Conservation (phyloP, 2,113 vertebrate species). For the Apodemus sylvaticus region DNA sequence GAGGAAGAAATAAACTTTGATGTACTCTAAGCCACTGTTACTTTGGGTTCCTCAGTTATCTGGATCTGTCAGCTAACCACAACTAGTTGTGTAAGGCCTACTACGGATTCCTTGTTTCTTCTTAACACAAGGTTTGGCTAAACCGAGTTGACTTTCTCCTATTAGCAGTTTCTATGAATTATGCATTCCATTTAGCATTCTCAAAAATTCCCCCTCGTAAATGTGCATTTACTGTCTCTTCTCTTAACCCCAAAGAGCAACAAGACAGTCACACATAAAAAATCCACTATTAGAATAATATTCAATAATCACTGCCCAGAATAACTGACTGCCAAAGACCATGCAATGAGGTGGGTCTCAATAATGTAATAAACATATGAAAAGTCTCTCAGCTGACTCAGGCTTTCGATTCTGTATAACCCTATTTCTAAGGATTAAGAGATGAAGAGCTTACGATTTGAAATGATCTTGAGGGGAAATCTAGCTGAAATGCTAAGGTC, state of each 20-base stretch:
- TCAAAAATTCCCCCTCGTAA: constrained; percentile 67
- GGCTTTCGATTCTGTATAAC: constrained; percentile 66
- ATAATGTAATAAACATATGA: constrained; percentile 63
- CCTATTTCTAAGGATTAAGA: constrained; percentile 72
- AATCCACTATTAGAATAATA: constrained; percentile 68
- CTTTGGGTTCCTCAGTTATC: constrained; percentile 56
- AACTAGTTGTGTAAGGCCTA: constrained; percentile 53
- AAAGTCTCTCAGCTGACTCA: constrained; percentile 67
- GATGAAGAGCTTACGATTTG: constrained; percentile 73
- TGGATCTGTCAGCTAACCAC: constrained; percentile 33
- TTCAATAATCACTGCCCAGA: constrained; percentile 74
- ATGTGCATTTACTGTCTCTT: constrained; percentile 74
- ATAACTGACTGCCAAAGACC: constrained; percentile 66
- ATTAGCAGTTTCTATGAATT: constrained; percentile 74
- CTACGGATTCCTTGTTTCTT: constrained; percentile 47
- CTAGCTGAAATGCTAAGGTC: constrained; percentile 61
- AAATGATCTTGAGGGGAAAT: constrained; percentile 73
- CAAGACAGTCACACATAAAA: constrained; percentile 58
- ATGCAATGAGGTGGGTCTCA: constrained; percentile 34
- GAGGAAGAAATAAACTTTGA: constrained; percentile 54
- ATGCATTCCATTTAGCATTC: constrained; percentile 76
- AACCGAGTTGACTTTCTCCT: constrained; percentile 64
- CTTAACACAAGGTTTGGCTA: constrained; percentile 68
- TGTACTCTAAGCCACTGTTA: constrained; percentile 34
- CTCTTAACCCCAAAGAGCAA: constrained; percentile 76